These are phyloP conservation scores for Rhinichthys osculus DNA, from an alignment of 2,797 vertebrate genomes.

Conservation along the genomic window DNA sequence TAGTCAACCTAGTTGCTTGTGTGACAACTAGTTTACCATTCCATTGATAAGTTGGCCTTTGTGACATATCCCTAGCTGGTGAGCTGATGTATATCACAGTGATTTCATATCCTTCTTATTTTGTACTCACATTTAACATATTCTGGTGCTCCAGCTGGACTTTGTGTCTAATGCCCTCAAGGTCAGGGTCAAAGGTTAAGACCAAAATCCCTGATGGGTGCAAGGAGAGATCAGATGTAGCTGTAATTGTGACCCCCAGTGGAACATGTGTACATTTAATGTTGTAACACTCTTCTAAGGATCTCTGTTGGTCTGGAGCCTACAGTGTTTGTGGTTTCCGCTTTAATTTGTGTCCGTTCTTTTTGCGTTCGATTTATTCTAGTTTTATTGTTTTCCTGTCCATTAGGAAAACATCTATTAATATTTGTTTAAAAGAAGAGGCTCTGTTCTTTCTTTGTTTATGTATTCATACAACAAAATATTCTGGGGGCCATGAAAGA, in stretches of 20 bases:
- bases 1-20: not conserved
- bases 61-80: not conserved
- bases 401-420: not conserved
- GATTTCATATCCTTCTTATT: conserved; percentile 34
- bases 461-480: not conserved
- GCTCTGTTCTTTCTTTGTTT: not conserved
- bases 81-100: not conserved
- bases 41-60: not conserved
- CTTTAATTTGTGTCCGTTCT: conserved; percentile 3
- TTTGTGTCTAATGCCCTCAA: conserved; percentile 37
- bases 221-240: conserved; percentile 30
- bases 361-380: not conserved
- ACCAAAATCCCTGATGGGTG: conserved; percentile 19
- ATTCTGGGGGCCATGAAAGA: not conserved
- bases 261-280: conserved; percentile 11
- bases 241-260: conserved; percentile 38
- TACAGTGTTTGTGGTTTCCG: not conserved
- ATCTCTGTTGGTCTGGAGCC: not conserved
- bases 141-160: conserved; percentile 33
- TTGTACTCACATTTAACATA: conserved; percentile 16
- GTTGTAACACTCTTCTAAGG: conserved; percentile 16
- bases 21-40: not conserved
- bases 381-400: not conserved
- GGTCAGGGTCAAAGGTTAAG: conserved; percentile 62
- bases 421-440: not conserved